Base-by-base conservation (phyloP, 2,888 invertebrate genomes). In the Tinea pellionella region DNA sequence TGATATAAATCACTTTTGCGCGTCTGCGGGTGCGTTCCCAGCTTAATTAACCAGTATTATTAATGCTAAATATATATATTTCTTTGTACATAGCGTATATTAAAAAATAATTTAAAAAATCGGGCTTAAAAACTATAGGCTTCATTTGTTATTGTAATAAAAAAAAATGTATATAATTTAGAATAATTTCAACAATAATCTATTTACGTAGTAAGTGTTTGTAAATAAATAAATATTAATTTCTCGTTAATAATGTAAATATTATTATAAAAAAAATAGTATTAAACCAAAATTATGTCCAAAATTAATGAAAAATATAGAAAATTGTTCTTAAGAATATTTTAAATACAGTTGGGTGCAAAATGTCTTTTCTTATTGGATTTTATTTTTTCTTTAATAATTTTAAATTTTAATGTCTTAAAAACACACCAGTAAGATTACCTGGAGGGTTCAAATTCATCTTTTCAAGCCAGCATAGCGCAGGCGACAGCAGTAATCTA, bases 51-150 rank as follows among this genome's bases (percentile, higher is more conserved):
- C 6, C 37, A 37, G 37, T 37, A 37, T 37, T 37, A 37, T 6
- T 37, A 53, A n/a, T 24, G 2, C 15, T 53, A 53, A 19, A 53
- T 18, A 12, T 24, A 24, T 19, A 4, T 53, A 53, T 53, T 53
- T 8, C 8, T 24, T 19, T 7, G 13, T 53, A 24, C 2, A n/a
- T 24, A 53, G 8, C 4, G 18, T 13, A 19, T 37, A 18, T 13
- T 41, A 37, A 18, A 18, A 16, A 42, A 59, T 6, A 42, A 4
- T 16, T 15, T 32, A 18, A n/a, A 59, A 41, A 37, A 41, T 59
- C 59, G 59, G 59, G 59, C 59, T 59, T 59, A 59, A 41, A 59
- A 18, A 18, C 15, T 53, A 53, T 53, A 53, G 53, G 19, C 24
- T n/a, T 16, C 15, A 51, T 51, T 51, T 2, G 6, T 24, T 24